Percentiles rank a stretch among this genome's conserved stretches.
phyloP scores from a whole-genome alignment of 2,888 invertebrate genomes.

The Sesia bembeciformis region DNA sequence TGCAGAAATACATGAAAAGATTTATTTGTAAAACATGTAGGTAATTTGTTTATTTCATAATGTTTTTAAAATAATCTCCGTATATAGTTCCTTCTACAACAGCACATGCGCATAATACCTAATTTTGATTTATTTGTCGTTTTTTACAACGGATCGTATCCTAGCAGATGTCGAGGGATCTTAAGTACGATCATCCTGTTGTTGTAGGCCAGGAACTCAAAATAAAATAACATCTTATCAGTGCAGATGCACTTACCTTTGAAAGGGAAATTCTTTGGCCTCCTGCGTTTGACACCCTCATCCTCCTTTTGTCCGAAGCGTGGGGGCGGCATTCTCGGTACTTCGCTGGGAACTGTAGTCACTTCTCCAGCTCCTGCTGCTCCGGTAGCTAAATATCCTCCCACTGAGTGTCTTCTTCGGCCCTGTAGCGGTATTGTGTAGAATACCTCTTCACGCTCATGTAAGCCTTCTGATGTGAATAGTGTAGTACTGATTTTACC shows the following conservation, averaged over 20 bases:
- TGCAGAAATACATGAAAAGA: too few species aligned
- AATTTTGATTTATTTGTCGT: too few species aligned
- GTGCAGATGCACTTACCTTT: conserved; percentile 38
- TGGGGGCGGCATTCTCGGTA: conserved; percentile 70
- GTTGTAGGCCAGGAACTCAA: too few species aligned
- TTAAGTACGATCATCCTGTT: too few species aligned
- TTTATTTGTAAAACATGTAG: too few species aligned
- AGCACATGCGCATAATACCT: too few species aligned
- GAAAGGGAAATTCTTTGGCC: conserved; percentile 56
- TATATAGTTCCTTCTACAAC: too few species aligned
- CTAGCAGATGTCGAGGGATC: too few species aligned
- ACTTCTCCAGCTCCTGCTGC: conserved; percentile 48
- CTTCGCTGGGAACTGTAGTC: conserved; percentile 67
- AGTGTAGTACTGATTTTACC: conserved; percentile 57
- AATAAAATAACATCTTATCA: too few species aligned
- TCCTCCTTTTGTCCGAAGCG: conserved; percentile 47
- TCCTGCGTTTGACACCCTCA: conserved; percentile 48
- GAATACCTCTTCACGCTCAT: conserved; percentile 77
- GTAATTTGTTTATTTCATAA: too few species aligned
- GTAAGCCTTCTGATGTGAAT: conserved; percentile 45
- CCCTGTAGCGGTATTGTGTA: conserved; percentile 69
- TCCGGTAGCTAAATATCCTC: conserved; percentile 75
- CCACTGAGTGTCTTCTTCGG: conserved; percentile 78
- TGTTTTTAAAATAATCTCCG: too few species aligned
- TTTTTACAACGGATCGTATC: too few species aligned